Percentiles rank a stretch among this genome's conserved stretches.
Conservation (phyloP, 1,140 invertebrate species). For the Dreissena rostriformis region DNA sequence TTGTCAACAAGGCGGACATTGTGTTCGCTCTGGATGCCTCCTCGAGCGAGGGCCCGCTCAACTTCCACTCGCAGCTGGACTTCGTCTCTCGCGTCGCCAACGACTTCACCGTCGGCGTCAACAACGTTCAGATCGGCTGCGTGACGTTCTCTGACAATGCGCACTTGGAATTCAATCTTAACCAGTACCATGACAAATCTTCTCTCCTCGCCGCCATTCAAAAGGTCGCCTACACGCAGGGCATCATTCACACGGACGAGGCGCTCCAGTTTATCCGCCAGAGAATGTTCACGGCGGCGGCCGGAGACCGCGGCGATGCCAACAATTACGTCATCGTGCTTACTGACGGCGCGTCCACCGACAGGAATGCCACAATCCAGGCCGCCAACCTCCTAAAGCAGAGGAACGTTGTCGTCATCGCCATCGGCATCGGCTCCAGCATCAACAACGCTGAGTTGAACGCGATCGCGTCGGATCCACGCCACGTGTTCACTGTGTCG, state of each 20-base stretch:
- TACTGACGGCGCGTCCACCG: constrained; percentile 62
- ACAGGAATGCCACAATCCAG: constrained; percentile 45
- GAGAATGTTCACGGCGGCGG: constrained; percentile 25
- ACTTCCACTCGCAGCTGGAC: constrained; percentile 61
- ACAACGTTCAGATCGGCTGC: constrained; percentile 62
- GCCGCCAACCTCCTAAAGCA: constrained; percentile 56
- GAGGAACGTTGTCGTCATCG: constrained; percentile 43
- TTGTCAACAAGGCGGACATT: constrained; percentile 61
- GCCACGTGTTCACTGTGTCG: constrained; percentile 58
- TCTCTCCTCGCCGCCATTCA: constrained; percentile 52
- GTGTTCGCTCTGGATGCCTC: constrained; percentile 71
- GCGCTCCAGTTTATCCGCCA: constrained; percentile 53
- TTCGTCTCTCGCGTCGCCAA: constrained; percentile 65
- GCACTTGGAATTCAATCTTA: constrained; percentile 61
- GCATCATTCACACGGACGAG: constrained; percentile 50
- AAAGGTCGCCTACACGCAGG: constrained; percentile 48
- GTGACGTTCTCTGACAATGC: constrained; percentile 58
- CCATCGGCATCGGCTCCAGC: constrained; percentile 59
- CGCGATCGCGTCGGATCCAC: constrained; percentile 58
- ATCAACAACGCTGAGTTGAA: constrained; percentile 61
- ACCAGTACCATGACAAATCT: constrained; percentile 61
- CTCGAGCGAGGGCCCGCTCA: constrained; percentile 62
- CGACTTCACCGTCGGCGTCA: constrained; percentile 57
- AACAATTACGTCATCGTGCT: constrained; percentile 60
- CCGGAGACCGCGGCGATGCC: constrained; percentile 56